Percentiles rank a stretch among this genome's conserved stretches.
These are phyloP conservation scores for Neodiprion lecontei DNA, from an alignment of 1,140 invertebrate genomes.

Conservation along the genomic window DNA sequence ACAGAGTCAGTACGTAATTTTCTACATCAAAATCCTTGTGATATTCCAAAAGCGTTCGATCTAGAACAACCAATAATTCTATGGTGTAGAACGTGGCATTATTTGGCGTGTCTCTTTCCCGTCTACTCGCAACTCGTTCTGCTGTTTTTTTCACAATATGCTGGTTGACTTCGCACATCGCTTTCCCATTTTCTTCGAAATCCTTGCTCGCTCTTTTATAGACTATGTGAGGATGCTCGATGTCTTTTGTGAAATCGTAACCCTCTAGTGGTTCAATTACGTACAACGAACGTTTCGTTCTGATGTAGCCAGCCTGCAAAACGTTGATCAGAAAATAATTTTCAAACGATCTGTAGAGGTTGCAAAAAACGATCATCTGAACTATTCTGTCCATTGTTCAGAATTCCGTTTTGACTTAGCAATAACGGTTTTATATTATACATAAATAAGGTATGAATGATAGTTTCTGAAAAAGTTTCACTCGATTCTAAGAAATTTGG, in stretches of 20 bases:
- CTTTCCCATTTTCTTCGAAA: slow-evolving; percentile 19
- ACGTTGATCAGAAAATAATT: background rate
- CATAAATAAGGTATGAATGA: slow-evolving; percentile 13
- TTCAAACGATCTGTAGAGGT: background rate
- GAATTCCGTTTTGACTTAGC: too few relatives aligned
- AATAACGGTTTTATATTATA: background rate
- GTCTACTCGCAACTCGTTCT: slow-evolving; percentile 29
- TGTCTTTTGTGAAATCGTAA: slow-evolving; percentile 38
- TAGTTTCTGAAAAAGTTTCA: background rate
- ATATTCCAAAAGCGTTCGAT: slow-evolving; percentile 66
- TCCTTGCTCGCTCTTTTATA: slow-evolving; percentile 31
- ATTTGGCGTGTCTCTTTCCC: slow-evolving; percentile 19
- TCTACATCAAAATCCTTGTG: slow-evolving; percentile 67
- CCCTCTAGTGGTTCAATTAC: slow-evolving; percentile 64
- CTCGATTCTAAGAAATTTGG: too few relatives aligned
- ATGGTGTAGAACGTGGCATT: slow-evolving; percentile 50
- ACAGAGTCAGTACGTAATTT: slow-evolving; percentile 69
- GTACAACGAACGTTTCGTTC: slow-evolving; percentile 54
- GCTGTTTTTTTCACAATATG: slow-evolving; percentile 34
- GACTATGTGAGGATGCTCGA: slow-evolving; percentile 44
- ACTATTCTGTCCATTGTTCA: background rate
- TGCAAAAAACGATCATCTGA: slow-evolving; percentile 7
- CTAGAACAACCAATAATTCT: slow-evolving; percentile 69
- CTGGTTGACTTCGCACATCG: slow-evolving; percentile 33
- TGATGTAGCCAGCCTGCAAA: slow-evolving; percentile 62